Evolutionary conservation across 2,888 invertebrate species (phyloP).

Genomic region (Drosophila percnosoma): DNA sequence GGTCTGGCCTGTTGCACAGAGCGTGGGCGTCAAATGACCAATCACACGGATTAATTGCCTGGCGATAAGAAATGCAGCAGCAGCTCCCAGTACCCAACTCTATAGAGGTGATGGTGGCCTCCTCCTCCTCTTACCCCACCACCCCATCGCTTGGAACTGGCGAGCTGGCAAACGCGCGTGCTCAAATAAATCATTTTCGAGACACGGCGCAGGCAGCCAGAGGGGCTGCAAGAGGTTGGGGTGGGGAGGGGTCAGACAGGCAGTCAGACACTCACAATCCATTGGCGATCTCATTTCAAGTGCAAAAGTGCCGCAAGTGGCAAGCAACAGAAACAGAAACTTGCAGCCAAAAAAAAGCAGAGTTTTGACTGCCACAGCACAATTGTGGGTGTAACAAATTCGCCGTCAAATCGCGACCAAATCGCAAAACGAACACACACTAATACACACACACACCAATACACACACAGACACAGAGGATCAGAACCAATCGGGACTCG

Average conservation of each 20-base stretch:
- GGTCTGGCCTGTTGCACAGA: background rate
- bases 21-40: constrained; percentile 72
- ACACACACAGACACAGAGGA: constrained; percentile 12
- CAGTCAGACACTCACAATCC: constrained; percentile 55
- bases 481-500: constrained; percentile 33
- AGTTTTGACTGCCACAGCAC: constrained; percentile 55
- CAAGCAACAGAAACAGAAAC: constrained; percentile 22
- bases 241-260: constrained; percentile 4
- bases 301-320: constrained; percentile 82
- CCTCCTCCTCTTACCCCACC: background rate
- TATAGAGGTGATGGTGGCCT: constrained; percentile 35
- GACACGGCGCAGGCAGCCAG: constrained; percentile 55
- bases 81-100: constrained; percentile 24
- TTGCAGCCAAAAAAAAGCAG: constrained; percentile 28
- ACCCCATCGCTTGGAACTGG: constrained; percentile 6
- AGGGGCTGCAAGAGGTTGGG: constrained; percentile 17
- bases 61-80: constrained; percentile 59
- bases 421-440: constrained; percentile 59
- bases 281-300: constrained; percentile 77
- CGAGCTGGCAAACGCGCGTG: constrained; percentile 77
- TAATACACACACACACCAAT: constrained; percentile 30
- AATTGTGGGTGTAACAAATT: constrained; percentile 84
- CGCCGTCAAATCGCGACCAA: constrained; percentile 57
- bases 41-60: constrained; percentile 73
- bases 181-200: constrained; percentile 83